phyloP scores from a whole-genome alignment of 2,888 invertebrate genomes.

The Drosophila demipolita region DNA sequence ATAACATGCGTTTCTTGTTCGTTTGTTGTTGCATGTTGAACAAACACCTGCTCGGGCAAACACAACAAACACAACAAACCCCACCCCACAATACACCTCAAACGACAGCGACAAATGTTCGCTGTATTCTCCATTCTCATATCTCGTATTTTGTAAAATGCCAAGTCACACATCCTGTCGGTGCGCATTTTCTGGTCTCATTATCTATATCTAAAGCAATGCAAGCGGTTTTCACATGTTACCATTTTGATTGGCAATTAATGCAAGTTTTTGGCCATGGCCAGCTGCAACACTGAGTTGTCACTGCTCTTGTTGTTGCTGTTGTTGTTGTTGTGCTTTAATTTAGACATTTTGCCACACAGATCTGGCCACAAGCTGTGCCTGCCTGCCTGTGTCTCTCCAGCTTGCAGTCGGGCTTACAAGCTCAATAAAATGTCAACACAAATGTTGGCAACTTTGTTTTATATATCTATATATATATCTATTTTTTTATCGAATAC shows the following conservation, averaged over 20 bases:
- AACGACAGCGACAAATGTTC: conserved; percentile 30
- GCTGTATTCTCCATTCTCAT: conserved; percentile 2
- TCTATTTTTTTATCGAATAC: conserved; percentile 15
- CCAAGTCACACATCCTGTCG: conserved; percentile 61
- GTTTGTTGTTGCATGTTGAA: conserved; percentile 12
- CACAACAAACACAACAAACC: not conserved
- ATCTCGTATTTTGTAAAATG: conserved; percentile 37
- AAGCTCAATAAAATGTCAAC: conserved; percentile 79
- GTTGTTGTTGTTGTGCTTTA: conserved; percentile 53
- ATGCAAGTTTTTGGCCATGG: conserved; percentile 52
- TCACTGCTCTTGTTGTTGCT: not conserved
- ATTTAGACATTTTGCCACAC: conserved; percentile 78
- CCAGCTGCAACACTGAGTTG: conserved; percentile 38
- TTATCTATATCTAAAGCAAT: conserved; percentile 47
- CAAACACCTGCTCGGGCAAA: conserved; percentile 56
- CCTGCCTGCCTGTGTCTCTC: conserved; percentile 7
- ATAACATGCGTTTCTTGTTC: not conserved
- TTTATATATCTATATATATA: not conserved
- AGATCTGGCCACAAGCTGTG: conserved; percentile 68
- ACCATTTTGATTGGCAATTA: conserved; percentile 75
- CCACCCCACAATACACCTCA: not conserved
- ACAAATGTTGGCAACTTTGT: conserved; percentile 59
- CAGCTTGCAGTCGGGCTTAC: conserved; percentile 30
- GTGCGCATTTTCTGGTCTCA: conserved; percentile 21
- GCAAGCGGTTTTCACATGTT: conserved; percentile 63